Percentiles rank a stretch among this genome's conserved stretches.
Evolutionary conservation across 1,140 invertebrate genomes (phyloP).

Genomic region (Neoseiulus cucumeris): DNA sequence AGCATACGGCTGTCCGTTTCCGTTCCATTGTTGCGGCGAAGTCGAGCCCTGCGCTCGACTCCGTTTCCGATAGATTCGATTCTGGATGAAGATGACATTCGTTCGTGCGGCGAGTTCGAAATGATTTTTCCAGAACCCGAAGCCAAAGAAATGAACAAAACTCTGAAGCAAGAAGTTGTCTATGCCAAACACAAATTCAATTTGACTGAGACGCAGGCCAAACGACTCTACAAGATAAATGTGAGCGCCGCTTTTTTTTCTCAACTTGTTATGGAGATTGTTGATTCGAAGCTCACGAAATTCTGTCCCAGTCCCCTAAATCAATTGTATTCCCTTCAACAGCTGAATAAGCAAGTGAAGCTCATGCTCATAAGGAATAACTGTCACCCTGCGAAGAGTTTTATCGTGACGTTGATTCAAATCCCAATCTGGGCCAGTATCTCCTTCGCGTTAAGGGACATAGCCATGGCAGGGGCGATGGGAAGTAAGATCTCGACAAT

Average conservation of each 20-base stretch:
- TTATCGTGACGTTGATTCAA: neutral
- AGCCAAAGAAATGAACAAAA: neutral
- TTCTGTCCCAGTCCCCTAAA: neutral
- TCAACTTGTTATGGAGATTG: neutral
- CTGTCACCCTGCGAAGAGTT: neutral
- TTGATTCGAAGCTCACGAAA: neutral
- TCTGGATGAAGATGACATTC: neutral
- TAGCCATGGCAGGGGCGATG: neutral
- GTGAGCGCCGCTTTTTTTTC: neutral
- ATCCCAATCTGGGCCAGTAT: neutral
- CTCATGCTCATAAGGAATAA: neutral
- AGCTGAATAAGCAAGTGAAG: neutral
- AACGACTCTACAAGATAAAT: neutral
- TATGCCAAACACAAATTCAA: neutral
- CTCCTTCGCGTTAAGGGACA: constrained; percentile 1
- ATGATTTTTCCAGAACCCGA: neutral
- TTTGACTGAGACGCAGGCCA: neutral
- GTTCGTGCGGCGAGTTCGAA: neutral
- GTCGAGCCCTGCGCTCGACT: neutral
- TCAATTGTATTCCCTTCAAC: neutral
- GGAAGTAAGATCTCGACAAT: neutral
- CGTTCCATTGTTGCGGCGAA: neutral
- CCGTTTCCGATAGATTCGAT: neutral
- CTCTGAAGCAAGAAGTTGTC: neutral
- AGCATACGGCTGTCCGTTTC: neutral